Base-by-base conservation (phyloP, 2,797 vertebrate species). In the Moxostoma hubbsi region DNA sequence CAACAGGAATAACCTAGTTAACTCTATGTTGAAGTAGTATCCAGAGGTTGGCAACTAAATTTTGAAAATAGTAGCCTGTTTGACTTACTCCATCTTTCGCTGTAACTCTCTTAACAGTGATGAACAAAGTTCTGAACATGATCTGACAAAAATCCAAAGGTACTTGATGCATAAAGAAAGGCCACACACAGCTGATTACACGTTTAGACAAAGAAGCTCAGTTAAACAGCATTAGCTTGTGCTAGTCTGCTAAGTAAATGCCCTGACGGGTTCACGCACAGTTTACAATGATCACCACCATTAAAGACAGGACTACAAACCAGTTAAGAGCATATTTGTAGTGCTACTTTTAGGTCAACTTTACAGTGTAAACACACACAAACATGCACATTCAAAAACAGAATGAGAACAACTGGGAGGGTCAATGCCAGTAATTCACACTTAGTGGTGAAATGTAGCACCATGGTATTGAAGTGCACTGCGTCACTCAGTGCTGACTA, bases 161-260 rank as follows among this genome's bases (percentile, higher is more conserved):
- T 9, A 16, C 46, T 76, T 2, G 13, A 64, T 71, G 9, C 45
- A 45, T 15, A n/a, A 55, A 63, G 53, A 64, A 59, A 71, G 50
- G 51, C 50, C 24, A 24, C 24, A 4, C 62, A 64, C 62, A 64
- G 62, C 67, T 78, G 67, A 63, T 53, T 55, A 78, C 36, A 71
- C 50, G 1, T 64, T 64, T 55, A 43, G n/a, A 78, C 67, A 78
- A 71, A 78, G 76, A 71, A 62, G 54, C 24, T 43, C 66, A 55
- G 50, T 70, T 70, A 70, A 78, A 71, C 51, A 63, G 51, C 6
- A 7, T 43, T 78, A 46, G 8, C 59, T 71, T 53, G 67, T 55
- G 67, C 59, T 54, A 64, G 67, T 63, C 15, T 63, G 58, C 59
- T 55, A 64, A 78, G 36, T 63, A 71, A 78, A 78, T 63, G 76